A percentile compares a stretch with the other conserved stretches of the same genome.
phyloP scores from a whole-genome alignment of 2,888 invertebrate genomes.

The Zhuqinia jingwanae region DNA sequence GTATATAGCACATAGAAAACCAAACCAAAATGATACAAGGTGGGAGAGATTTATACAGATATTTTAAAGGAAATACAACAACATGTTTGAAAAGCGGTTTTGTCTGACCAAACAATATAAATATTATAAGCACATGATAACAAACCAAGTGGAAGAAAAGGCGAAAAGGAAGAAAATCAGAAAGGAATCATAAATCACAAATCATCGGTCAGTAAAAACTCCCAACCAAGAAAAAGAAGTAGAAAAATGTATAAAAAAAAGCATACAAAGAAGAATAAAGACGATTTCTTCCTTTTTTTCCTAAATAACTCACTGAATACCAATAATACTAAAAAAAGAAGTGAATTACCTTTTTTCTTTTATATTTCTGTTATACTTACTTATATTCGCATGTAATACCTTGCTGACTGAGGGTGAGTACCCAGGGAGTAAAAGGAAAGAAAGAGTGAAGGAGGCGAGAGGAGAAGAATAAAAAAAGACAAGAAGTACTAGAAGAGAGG shows the following conservation, averaged over 20 bases:
- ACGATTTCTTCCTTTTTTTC: constrained; percentile 55
- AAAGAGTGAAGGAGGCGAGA: background rate
- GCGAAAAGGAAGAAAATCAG: constrained; percentile 60
- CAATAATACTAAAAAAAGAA: constrained; percentile 68
- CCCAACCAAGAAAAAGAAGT: constrained; percentile 36
- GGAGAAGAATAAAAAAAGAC: background rate
- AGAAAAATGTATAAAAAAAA: constrained; percentile 46
- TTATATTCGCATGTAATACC: background rate
- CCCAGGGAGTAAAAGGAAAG: constrained; percentile 41
- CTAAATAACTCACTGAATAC: constrained; percentile 78
- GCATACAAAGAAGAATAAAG: constrained; percentile 56
- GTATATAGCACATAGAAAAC: too few species aligned
- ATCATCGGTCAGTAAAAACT: constrained; percentile 77
- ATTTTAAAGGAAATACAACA: constrained; percentile 12
- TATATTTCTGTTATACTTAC: background rate
- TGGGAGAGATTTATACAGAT: constrained; percentile 4
- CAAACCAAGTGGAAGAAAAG: constrained; percentile 34
- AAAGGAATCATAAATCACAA: constrained; percentile 75
- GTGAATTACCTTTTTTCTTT: constrained; percentile 59
- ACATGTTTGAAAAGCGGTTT: constrained; percentile 7
- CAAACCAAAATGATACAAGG: too few species aligned
- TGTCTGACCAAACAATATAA: constrained; percentile 23
- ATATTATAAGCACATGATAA: constrained; percentile 14
- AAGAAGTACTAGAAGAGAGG: background rate
- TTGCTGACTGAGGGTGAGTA: background rate